Conservation (phyloP, 2,888 invertebrate genomes). For the Drosophila sordidula region DNA sequence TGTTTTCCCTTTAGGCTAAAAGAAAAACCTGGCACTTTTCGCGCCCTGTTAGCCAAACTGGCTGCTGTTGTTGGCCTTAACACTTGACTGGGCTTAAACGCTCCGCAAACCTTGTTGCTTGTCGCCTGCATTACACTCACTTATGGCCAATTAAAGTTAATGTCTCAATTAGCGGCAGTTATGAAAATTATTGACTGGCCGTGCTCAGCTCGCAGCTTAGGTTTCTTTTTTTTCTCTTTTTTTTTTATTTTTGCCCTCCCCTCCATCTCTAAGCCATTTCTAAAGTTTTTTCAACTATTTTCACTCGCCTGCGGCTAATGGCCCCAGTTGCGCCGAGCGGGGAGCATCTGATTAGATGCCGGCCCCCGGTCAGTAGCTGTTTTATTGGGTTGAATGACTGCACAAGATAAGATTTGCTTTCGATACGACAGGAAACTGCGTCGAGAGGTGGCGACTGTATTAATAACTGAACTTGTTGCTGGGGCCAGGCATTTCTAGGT, state of each 20-base stretch:
- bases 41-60: constrained; percentile 40
- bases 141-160: constrained; percentile 74
- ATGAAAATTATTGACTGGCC: constrained; percentile 75
- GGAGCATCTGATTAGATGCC: constrained; percentile 27
- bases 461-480: not conserved
- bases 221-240: constrained; percentile 3
- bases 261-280: constrained; percentile 17
- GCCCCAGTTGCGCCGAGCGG: not conserved
- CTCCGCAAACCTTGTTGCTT: constrained; percentile 36
- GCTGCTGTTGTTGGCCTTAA: constrained; percentile 38
- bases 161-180: constrained; percentile 79
- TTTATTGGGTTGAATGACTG: constrained; percentile 46
- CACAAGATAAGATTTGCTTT: constrained; percentile 23
- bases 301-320: constrained; percentile 32
- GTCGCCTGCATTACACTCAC: constrained; percentile 65
- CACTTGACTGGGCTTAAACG: constrained; percentile 19
- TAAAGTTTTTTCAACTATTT: constrained; percentile 39
- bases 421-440: constrained; percentile 29
- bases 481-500: not conserved
- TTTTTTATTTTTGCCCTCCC: not conserved
- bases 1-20: constrained; percentile 43
- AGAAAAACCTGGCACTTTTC: constrained; percentile 44
- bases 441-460: not conserved
- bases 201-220: constrained; percentile 22
- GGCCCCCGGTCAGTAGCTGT: constrained; percentile 23